A percentile compares a stretch with the other conserved stretches of the same genome.
Conservation (phyloP, 2,888 invertebrate genomes). For the Desoria tigrina region DNA sequence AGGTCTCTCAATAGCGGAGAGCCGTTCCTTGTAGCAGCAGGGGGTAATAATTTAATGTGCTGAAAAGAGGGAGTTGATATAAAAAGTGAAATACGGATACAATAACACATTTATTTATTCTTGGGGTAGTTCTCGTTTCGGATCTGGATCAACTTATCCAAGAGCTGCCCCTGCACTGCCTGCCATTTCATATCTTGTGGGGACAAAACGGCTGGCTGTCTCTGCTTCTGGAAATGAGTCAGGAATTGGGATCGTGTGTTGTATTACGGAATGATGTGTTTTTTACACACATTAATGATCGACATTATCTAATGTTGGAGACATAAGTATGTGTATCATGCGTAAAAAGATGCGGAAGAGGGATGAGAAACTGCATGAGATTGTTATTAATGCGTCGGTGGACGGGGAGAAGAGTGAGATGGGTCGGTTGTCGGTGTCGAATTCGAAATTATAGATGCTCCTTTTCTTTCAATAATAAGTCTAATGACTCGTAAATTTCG, state of each 20-base stretch:
- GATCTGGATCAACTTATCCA: too few species aligned
- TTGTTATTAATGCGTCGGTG: constrained; percentile 20
- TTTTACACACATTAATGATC: too few species aligned
- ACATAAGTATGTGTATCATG: not conserved
- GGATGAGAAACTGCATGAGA: constrained; percentile 4
- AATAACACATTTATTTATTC: too few species aligned
- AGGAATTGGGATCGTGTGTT: too few species aligned
- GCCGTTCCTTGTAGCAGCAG: constrained; percentile 19
- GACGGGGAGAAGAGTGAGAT: constrained; percentile 17
- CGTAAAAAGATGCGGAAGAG: constrained; percentile 1
- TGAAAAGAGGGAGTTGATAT: constrained; percentile 19
- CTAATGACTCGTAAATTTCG: constrained; percentile 23
- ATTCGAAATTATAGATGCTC: constrained; percentile 17
- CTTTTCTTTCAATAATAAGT: constrained; percentile 15
- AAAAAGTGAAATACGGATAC: constrained; percentile 10
- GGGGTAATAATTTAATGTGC: constrained; percentile 23
- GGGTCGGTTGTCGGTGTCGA: constrained; percentile 9
- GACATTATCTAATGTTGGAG: too few species aligned
- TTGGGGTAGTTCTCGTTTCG: too few species aligned
- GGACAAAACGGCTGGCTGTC: too few species aligned
- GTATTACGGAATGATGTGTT: too few species aligned
- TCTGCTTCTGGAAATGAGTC: too few species aligned
- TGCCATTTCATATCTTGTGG: too few species aligned
- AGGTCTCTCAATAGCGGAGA: constrained; percentile 20
- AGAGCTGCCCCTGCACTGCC: too few species aligned